Percentiles rank a stretch among this genome's conserved stretches.
phyloP scores from a whole-genome alignment of 1,140 invertebrate genomes.

The Drosophila lowei region DNA sequence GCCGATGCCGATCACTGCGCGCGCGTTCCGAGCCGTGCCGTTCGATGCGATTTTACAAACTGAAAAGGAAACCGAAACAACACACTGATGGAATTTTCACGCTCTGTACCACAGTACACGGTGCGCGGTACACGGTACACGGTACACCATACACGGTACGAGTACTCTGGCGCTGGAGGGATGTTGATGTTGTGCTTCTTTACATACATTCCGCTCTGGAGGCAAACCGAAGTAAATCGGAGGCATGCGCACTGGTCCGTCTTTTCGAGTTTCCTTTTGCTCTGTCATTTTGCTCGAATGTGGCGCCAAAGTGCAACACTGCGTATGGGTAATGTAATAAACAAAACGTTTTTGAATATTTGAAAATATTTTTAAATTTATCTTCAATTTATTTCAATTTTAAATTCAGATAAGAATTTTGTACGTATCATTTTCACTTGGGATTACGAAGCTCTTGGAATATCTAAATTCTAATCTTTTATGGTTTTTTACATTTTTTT shows the following conservation, averaged over 20 bases:
- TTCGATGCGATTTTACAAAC: slow-evolving; percentile 76
- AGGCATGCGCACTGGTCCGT: slow-evolving; percentile 42
- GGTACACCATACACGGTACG: background rate
- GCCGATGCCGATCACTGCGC: slow-evolving; percentile 27
- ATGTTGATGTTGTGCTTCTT: slow-evolving; percentile 32
- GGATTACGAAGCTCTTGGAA: too few relatives aligned
- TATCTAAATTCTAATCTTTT: too few relatives aligned
- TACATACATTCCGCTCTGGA: background rate
- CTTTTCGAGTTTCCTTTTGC: slow-evolving; percentile 33
- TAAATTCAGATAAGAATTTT: too few relatives aligned
- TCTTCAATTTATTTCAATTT: background rate
- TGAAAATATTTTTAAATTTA: background rate
- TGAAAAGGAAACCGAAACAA: slow-evolving; percentile 60
- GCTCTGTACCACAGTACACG: slow-evolving; percentile 8
- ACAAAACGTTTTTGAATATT: background rate
- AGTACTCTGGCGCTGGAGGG: slow-evolving; percentile 17
- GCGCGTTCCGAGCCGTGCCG: slow-evolving; percentile 65
- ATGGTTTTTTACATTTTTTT: too few relatives aligned
- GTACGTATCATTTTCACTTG: too few relatives aligned
- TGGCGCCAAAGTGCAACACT: slow-evolving; percentile 57
- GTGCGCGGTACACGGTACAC: too few relatives aligned
- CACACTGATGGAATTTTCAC: slow-evolving; percentile 47
- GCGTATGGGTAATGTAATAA: slow-evolving; percentile 53
- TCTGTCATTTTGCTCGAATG: slow-evolving; percentile 40
- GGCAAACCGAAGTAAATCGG: background rate